Percentiles rank a stretch among this genome's conserved stretches.
Conservation (phyloP, 2,888 invertebrate species). For the Pasiphila rectangulata region DNA sequence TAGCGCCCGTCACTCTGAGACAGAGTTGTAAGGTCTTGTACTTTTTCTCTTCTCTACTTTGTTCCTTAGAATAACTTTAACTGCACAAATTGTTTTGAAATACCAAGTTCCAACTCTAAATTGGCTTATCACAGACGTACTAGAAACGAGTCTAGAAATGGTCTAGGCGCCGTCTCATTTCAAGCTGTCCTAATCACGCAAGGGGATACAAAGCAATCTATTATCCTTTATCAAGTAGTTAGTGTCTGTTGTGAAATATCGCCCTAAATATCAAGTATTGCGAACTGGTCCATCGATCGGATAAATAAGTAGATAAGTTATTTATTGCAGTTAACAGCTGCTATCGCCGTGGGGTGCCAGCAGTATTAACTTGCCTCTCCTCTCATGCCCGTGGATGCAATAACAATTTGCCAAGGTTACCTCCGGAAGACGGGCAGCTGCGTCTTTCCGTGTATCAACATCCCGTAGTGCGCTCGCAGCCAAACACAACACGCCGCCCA, state of each 20-base stretch:
- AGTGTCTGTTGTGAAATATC: constrained; percentile 33
- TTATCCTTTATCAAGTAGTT: constrained; percentile 10
- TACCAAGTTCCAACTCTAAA: background rate
- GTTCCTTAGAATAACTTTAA: too few species aligned
- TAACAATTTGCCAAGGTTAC: too few species aligned
- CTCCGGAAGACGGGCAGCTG: too few species aligned
- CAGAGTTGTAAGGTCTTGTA: too few species aligned
- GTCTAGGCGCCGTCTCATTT: constrained; percentile 8
- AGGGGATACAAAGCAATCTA: constrained; percentile 2
- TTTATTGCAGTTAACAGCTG: constrained; percentile 49
- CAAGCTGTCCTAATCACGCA: constrained; percentile 6
- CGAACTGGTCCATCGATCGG: constrained; percentile 48
- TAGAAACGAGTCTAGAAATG: constrained; percentile 2
- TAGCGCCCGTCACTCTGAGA: too few species aligned
- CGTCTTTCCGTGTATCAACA: too few species aligned
- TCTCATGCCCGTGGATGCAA: too few species aligned
- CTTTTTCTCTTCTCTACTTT: too few species aligned
- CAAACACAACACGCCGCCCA: too few species aligned
- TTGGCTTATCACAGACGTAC: background rate
- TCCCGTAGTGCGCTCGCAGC: too few species aligned
- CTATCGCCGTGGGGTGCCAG: too few species aligned
- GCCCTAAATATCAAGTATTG: constrained; percentile 38
- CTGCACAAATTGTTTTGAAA: background rate
- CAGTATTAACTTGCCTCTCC: too few species aligned
- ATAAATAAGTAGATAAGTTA: constrained; percentile 46